phyloP scores from a whole-genome alignment of 2,113 vertebrate species.

The Telmatochromis brachygnathus region DNA sequence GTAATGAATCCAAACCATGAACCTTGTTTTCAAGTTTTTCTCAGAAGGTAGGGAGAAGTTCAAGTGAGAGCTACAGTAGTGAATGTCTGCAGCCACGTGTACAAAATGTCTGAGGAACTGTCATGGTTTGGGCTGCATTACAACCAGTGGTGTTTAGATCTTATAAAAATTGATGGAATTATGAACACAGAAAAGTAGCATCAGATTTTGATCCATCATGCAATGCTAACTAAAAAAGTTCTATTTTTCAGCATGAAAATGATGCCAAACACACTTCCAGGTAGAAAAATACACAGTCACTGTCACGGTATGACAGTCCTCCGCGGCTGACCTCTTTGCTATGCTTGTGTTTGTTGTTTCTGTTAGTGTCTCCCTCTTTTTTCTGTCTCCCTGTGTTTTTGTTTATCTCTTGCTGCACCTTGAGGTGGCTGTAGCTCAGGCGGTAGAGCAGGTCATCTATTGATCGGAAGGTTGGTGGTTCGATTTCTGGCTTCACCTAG shows the following conservation, averaged over 20 bases:
- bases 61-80: neutral
- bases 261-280: neutral
- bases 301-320: neutral
- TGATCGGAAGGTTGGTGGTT: no score
- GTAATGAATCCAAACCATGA: neutral
- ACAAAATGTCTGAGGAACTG: neutral
- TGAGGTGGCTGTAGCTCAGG: no score
- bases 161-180: neutral
- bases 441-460: no score
- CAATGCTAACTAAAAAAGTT: neutral
- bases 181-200: neutral
- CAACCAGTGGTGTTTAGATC: neutral
- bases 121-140: neutral
- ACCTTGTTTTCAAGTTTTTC: neutral
- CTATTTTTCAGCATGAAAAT: neutral
- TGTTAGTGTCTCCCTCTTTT: neutral
- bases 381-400: neutral
- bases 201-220: neutral
- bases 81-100: neutral
- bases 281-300: neutral
- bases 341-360: neutral
- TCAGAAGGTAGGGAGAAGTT: neutral
- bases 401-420: no score
- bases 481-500: no score
- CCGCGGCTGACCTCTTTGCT: fast-evolving